A percentile compares a stretch with the other conserved stretches of the same genome.
Conservation (phyloP, 2,797 vertebrate species). For the Coregonus ussuriensis region DNA sequence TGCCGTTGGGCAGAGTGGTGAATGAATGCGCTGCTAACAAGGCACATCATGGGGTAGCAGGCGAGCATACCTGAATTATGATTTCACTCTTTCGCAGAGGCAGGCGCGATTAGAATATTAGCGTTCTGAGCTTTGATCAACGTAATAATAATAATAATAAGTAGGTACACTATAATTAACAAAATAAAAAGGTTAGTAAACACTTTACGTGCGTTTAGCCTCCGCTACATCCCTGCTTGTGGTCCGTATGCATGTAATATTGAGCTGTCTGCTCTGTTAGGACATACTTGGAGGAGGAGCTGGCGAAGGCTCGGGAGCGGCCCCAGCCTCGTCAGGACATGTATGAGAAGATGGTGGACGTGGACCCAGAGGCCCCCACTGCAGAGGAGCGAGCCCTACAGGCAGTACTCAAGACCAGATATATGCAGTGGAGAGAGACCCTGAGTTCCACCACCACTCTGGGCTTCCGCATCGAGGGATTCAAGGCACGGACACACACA, state of each 20-base stretch:
- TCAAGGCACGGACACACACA: conserved; percentile 72
- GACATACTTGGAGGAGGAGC: conserved; percentile 85
- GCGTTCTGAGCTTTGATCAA: too few species aligned
- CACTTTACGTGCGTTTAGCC: too few species aligned
- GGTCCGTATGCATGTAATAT: not conserved
- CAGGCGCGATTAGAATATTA: too few species aligned
- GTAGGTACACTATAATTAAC: too few species aligned
- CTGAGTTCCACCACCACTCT: conserved; percentile 84
- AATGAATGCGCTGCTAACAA: too few species aligned
- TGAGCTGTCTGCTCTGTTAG: conserved; percentile 49
- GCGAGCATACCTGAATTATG: too few species aligned
- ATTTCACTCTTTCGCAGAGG: too few species aligned
- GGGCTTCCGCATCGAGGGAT: conserved; percentile 88
- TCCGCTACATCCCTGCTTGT: too few species aligned
- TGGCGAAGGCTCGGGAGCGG: conserved; percentile 73
- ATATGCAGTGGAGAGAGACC: conserved; percentile 90
- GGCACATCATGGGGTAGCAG: too few species aligned
- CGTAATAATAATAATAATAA: too few species aligned
- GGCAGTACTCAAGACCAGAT: conserved; percentile 84
- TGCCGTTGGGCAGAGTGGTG: too few species aligned
- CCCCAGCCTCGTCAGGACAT: conserved; percentile 83
- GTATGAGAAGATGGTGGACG: conserved; percentile 87
- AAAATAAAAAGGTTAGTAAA: too few species aligned
- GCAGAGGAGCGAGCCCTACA: conserved; percentile 75
- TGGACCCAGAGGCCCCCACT: conserved; percentile 82